phyloP scores from a whole-genome alignment of 2,113 vertebrate species.

The Xerus inauris region DNA sequence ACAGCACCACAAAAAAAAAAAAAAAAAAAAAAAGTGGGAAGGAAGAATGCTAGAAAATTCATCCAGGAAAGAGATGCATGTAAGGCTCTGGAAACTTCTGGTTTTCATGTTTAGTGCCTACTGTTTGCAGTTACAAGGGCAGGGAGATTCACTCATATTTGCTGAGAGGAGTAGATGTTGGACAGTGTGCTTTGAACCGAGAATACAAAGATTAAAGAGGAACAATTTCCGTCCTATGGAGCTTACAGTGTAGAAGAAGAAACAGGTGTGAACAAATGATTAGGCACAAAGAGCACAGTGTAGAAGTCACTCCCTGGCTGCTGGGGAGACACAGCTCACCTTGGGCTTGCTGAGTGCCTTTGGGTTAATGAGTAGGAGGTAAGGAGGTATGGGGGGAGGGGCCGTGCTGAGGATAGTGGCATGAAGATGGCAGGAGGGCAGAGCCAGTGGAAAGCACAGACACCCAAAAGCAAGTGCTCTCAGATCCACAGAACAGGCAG shows the following conservation, averaged over 20 bases:
- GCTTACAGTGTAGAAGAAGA: background rate
- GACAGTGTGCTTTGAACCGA: background rate
- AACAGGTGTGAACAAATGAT: background rate
- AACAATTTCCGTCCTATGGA: background rate
- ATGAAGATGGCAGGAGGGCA: background rate
- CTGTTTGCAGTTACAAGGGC: background rate
- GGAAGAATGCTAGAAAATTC: background rate
- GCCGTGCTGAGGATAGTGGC: background rate
- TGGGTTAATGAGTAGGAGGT: background rate
- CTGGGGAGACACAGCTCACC: background rate
- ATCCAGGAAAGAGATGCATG: background rate
- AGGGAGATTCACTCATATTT: background rate
- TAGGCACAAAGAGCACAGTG: background rate
- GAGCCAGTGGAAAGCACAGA: background rate
- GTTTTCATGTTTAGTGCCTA: background rate
- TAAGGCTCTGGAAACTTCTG: background rate
- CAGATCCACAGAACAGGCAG: background rate
- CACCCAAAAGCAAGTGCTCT: background rate
- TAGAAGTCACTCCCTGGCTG: background rate
- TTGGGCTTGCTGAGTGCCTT: background rate
- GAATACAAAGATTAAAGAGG: background rate
- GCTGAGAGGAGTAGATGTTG: background rate
- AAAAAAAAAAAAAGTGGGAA: background rate
- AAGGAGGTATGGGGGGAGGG: rapidly evolving
- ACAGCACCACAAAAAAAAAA: background rate